Percentiles rank a stretch among this genome's conserved stretches.
Evolutionary conservation across 2,888 invertebrate genomes (phyloP).

Genomic region (Eupithecia insigniata): DNA sequence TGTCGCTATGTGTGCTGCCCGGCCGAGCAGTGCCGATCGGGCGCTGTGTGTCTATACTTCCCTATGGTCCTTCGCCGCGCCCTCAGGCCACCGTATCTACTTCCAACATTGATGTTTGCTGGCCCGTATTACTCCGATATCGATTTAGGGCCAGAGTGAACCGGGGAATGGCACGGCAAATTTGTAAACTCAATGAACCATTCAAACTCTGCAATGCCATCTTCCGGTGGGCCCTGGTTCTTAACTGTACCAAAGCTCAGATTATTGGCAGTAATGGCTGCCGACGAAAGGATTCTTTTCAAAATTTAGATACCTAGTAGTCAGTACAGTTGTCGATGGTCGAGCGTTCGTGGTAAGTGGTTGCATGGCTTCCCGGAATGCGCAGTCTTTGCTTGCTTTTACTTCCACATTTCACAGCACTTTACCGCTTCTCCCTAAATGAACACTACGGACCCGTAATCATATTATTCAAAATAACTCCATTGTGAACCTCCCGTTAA

Average conservation of each 20-base stretch:
- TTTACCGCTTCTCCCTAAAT: conserved; percentile 68
- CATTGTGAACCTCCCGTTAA: conserved; percentile 11
- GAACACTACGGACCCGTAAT: conserved; percentile 52
- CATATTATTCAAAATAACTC: neutral
- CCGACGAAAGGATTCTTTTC: conserved; percentile 80
- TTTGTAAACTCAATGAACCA: neutral
- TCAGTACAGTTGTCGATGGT: conserved; percentile 83
- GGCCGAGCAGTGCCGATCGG: conserved; percentile 52
- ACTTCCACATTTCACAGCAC: conserved; percentile 48
- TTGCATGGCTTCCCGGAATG: conserved; percentile 72
- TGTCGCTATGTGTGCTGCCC: conserved; percentile 70
- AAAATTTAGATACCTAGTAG: conserved; percentile 60
- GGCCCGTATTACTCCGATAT: conserved; percentile 79
- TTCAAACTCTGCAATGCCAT: conserved; percentile 73
- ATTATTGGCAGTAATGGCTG: conserved; percentile 81
- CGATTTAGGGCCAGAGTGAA: conserved; percentile 51
- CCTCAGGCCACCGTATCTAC: conserved; percentile 54
- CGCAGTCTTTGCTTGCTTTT: conserved; percentile 54
- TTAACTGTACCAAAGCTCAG: conserved; percentile 66
- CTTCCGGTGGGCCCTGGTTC: conserved; percentile 78
- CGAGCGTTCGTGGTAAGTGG: conserved; percentile 78
- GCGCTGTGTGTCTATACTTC: conserved; percentile 48
- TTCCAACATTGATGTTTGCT: conserved; percentile 70
- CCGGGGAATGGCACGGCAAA: conserved; percentile 9
- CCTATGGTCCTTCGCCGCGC: conserved; percentile 51